A percentile compares a stretch with the other conserved stretches of the same genome.
Evolutionary conservation across 2,888 invertebrate genomes (phyloP).

Genomic region (Ophion ellenae): DNA sequence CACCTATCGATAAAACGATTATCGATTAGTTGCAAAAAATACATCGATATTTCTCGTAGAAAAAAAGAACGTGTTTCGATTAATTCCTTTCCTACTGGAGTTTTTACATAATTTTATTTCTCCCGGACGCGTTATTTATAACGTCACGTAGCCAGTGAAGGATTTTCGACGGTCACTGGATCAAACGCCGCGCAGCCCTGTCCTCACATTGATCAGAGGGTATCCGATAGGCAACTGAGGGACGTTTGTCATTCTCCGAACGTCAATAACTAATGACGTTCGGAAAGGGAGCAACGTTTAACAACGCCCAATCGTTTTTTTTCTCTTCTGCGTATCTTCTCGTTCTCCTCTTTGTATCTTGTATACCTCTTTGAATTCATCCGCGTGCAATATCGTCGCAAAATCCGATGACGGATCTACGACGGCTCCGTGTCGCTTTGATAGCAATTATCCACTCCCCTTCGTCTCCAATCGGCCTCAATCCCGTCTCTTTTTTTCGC

Average conservation of each 20-base stretch:
- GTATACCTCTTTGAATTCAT: conserved; percentile 41
- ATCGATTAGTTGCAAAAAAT: neutral
- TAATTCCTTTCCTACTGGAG: neutral
- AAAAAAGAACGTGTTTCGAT: neutral
- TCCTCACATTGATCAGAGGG: conserved; percentile 36
- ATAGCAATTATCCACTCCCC: conserved; percentile 69
- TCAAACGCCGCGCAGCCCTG: conserved; percentile 21
- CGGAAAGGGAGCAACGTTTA: conserved; percentile 50
- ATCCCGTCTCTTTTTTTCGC: conserved; percentile 34
- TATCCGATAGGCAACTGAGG: neutral
- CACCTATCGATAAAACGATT: neutral
- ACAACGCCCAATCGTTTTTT: conserved; percentile 53
- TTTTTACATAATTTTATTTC: neutral
- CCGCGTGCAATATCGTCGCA: conserved; percentile 51
- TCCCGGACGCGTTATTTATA: neutral
- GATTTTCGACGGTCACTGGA: conserved; percentile 16
- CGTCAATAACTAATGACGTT: conserved; percentile 33
- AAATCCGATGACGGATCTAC: conserved; percentile 54
- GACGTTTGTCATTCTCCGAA: conserved; percentile 22
- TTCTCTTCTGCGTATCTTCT: neutral
- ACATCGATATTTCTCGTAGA: neutral
- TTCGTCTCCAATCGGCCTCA: conserved; percentile 42
- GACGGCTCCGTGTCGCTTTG: conserved; percentile 62
- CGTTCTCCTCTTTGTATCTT: conserved; percentile 12
- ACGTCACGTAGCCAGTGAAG: neutral